Evolutionary conservation across 2,888 invertebrate genomes (phyloP), one percentile per base, ranked within the genome.

Genomic region (Agrotis segetum): DNA sequence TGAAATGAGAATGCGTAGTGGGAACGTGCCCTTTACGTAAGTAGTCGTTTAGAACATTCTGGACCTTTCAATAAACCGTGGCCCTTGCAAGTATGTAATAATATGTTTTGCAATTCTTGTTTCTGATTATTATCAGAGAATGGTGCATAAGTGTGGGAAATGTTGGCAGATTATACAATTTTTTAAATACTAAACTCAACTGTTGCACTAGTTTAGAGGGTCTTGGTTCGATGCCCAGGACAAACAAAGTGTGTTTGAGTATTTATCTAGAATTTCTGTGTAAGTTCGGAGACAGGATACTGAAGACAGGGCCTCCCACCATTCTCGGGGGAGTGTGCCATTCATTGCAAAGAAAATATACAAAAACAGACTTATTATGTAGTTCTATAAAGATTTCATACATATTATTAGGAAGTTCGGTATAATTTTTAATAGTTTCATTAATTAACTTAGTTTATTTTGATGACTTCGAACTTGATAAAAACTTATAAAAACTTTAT

Each of bases 31-130:
- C 68, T 64, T 62, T 21, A 17, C 29, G 50, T 50, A 59, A 63
- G 62, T 70, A 76, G 50, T 63, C 50, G 46, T 76, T 62, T 34
- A 60, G 49, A 62, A 24, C 46, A 50, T 52, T 67, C 63, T 63
- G 24, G 44, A 14, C 34, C 72, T 71, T 78, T 71, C 59, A 72
- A 78, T 78, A 63, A 63, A 72, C 53, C 34, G 44, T 13, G 11
- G 61, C 47, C 16, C 46, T 70, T 49, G 7, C 13, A 29, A 40
- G 40, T 40, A 40, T 40, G 40, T 49, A 56, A 77, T 77, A 34
- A 47, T 46, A 67, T 46, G 46, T 56, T 77, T 56, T 14, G 71
- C 16, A 61, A 71, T 78, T 78, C 21, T 47, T 47, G 50, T 71
- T 46, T 4, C n/a, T 71, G 53, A 59, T 78, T 47, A 34, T 24